These are phyloP conservation scores for Lasioglossum baleicum DNA, from an alignment of 1,140 invertebrate species.

Conservation along the genomic window DNA sequence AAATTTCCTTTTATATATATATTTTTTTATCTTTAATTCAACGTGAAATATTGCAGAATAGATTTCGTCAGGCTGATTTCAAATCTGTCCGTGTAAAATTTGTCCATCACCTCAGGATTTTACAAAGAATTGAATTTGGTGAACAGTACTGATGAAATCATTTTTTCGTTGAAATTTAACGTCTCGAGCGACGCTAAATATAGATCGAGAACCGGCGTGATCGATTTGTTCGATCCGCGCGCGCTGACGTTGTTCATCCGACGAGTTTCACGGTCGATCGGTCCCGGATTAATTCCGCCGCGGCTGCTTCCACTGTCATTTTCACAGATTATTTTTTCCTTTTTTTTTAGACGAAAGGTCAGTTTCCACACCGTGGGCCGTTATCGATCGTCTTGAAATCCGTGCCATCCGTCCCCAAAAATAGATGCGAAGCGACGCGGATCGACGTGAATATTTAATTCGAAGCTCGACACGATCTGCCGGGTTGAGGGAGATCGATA, in stretches of 20 bases:
- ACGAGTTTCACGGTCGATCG: neutral
- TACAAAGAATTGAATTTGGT: too few species aligned
- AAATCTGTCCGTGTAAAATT: too few species aligned
- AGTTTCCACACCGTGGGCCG: neutral
- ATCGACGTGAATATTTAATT: neutral
- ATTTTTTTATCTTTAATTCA: too few species aligned
- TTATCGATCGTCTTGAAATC: neutral
- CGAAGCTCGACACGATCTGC: neutral
- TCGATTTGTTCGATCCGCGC: neutral
- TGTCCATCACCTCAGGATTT: too few species aligned
- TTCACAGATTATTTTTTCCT: neutral
- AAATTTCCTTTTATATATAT: too few species aligned
- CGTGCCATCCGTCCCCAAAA: neutral
- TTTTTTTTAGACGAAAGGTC: conserved; percentile 10
- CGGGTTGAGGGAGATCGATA: neutral
- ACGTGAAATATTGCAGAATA: too few species aligned
- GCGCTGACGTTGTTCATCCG: neutral
- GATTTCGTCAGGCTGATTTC: too few species aligned
- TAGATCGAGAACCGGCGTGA: neutral
- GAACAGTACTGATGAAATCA: too few species aligned
- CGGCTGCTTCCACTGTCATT: neutral
- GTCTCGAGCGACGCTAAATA: neutral
- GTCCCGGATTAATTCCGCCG: neutral
- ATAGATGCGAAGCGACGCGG: neutral
- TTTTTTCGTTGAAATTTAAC: too few species aligned